Conservation (phyloP, 2,113 vertebrate genomes). For the Nannospalax galili region DNA sequence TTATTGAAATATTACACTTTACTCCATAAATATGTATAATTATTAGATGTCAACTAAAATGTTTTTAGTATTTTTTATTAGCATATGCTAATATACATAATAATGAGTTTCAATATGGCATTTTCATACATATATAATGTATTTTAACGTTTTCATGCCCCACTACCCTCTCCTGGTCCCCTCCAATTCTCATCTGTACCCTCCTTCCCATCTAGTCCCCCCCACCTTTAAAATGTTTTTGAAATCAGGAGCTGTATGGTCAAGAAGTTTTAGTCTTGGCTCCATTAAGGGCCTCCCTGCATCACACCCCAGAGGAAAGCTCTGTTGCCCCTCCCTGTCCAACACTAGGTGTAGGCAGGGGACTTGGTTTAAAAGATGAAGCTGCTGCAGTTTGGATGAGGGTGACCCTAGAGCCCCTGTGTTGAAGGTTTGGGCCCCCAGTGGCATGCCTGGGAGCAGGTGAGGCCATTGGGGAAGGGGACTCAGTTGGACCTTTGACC, state of each 20-base stretch:
- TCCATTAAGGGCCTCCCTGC: not conserved
- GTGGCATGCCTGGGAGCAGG: too few relatives aligned
- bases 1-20: not conserved
- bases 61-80: not conserved
- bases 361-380: too few relatives aligned
- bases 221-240: not conserved
- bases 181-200: not conserved
- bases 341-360: not conserved
- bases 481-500: not conserved
- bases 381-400: not conserved
- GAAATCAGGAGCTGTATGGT: not conserved
- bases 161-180: not conserved
- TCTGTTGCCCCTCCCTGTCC: not conserved
- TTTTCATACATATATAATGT: not conserved
- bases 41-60: not conserved
- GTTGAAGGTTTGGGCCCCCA: not conserved
- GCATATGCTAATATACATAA: not conserved
- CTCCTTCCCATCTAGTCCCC: not conserved
- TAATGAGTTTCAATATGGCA: not conserved
- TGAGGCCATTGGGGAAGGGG: not conserved
- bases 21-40: not conserved
- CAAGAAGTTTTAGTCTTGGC: not conserved
- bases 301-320: rapidly evolving
- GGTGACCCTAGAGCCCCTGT: not conserved
- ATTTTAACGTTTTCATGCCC: too few relatives aligned